A percentile compares a stretch with the other conserved stretches of the same genome.
These are phyloP conservation scores for Anabas testudineus DNA, from an alignment of 2,797 vertebrate genomes.

Conservation along the genomic window DNA sequence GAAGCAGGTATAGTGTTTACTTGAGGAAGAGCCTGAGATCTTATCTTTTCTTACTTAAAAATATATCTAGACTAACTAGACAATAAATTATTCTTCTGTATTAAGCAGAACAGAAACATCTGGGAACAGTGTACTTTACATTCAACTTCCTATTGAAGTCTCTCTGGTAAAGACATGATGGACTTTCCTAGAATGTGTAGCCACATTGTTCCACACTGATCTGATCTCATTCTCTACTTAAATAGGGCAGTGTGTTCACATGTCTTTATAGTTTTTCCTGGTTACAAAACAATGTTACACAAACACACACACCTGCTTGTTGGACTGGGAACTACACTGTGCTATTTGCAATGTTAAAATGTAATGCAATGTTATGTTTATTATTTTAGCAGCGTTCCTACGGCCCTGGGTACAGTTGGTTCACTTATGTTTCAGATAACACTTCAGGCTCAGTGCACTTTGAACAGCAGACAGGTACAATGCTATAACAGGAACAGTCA, in stretches of 20 bases:
- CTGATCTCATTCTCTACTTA: background rate
- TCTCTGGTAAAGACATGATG: slow-evolving; percentile 27
- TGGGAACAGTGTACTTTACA: background rate
- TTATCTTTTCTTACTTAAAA: no score
- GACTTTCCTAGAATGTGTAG: slow-evolving; percentile 40
- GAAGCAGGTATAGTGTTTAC: no score
- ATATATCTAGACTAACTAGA: background rate
- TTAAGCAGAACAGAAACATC: background rate
- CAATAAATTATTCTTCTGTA: no score
- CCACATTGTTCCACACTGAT: slow-evolving; percentile 18
- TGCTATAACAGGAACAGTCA: background rate
- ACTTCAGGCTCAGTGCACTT: slow-evolving; percentile 23
- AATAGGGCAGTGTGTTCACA: background rate
- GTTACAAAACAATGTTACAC: background rate
- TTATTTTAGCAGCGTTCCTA: background rate
- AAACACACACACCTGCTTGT: background rate
- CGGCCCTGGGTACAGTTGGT: background rate
- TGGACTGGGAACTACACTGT: background rate
- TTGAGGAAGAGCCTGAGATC: no score
- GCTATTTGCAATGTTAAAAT: background rate
- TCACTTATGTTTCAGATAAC: slow-evolving; percentile 23
- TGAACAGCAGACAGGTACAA: slow-evolving; percentile 17
- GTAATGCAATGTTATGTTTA: no score
- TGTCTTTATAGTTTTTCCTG: background rate
- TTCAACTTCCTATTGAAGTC: no score